Conservation (phyloP, 2,797 vertebrate species). For the Antrozous pallidus region DNA sequence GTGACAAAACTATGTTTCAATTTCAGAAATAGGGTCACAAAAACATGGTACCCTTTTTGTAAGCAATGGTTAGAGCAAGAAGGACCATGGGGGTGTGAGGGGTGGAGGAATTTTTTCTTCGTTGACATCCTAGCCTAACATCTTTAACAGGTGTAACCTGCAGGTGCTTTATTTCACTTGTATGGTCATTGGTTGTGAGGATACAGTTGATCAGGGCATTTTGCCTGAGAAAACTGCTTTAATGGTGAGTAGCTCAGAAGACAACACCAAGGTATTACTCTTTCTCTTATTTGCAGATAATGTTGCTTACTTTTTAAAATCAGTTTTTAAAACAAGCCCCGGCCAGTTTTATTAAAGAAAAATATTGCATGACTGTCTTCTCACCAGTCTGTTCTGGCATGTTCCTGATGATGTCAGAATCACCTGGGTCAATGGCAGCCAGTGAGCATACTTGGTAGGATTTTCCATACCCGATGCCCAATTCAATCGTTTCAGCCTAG, state of each 20-base stretch:
- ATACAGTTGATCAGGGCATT: neutral
- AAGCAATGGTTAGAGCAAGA: neutral
- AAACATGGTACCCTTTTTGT: neutral
- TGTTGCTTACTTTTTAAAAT: neutral
- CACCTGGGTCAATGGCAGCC: neutral
- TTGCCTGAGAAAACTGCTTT: neutral
- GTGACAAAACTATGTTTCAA: neutral
- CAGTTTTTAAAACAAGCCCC: neutral
- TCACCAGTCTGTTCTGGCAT: neutral
- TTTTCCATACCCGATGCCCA: neutral
- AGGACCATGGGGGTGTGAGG: rapidly evolving
- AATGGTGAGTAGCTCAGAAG: neutral
- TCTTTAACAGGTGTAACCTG: neutral
- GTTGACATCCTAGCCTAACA: neutral
- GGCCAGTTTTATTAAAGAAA: neutral
- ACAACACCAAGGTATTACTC: neutral
- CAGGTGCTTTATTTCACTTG: neutral
- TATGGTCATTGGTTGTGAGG: neutral
- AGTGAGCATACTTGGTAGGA: neutral
- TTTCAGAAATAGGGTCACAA: neutral
- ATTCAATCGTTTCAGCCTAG: no score
- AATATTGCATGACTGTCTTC: neutral
- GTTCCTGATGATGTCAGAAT: no score
- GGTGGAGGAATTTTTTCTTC: neutral
- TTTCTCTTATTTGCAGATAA: constrained; percentile 5